phyloP scores from a whole-genome alignment of 2,113 vertebrate genomes.

The Lophius piscatorius region DNA sequence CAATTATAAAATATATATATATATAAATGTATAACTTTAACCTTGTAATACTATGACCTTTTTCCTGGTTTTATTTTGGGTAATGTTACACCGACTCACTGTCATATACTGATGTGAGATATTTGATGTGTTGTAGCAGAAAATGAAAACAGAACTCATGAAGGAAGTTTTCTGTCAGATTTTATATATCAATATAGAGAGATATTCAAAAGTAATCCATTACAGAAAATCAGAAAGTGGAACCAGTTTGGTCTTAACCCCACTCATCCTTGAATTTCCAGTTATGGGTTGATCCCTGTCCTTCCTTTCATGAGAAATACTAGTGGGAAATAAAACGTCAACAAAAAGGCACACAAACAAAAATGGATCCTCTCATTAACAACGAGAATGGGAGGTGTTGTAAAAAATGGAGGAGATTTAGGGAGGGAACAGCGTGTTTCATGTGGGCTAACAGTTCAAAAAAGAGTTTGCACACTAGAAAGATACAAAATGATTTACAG shows the following conservation, averaged over 20 bases:
- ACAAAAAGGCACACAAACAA: constrained; percentile 69
- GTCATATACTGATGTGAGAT: too few relatives aligned
- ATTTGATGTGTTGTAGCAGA: neutral
- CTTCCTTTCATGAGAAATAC: constrained; percentile 38
- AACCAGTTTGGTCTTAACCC: constrained; percentile 69
- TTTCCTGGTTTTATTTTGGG: too few relatives aligned
- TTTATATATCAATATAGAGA: constrained; percentile 84
- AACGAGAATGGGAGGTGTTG: constrained; percentile 13
- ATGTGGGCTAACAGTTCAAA: constrained; percentile 37
- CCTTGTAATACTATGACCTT: too few relatives aligned
- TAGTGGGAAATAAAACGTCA: constrained; percentile 13
- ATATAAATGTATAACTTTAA: too few relatives aligned
- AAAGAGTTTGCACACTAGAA: constrained; percentile 19
- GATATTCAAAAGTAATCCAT: constrained; percentile 75
- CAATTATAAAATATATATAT: too few relatives aligned
- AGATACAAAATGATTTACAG: constrained; percentile 9
- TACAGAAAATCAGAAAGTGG: constrained; percentile 72
- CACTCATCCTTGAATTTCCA: constrained; percentile 62
- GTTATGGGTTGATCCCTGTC: constrained; percentile 42
- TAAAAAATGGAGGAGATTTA: constrained; percentile 16
- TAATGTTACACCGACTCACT: too few relatives aligned
- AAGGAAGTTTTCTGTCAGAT: constrained; percentile 52
- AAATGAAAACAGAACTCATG: constrained; percentile 27
- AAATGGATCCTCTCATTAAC: constrained; percentile 35
- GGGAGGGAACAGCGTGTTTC: constrained; percentile 14